phyloP scores from a whole-genome alignment of 2,888 invertebrate species.

The Campoplex capitator region DNA sequence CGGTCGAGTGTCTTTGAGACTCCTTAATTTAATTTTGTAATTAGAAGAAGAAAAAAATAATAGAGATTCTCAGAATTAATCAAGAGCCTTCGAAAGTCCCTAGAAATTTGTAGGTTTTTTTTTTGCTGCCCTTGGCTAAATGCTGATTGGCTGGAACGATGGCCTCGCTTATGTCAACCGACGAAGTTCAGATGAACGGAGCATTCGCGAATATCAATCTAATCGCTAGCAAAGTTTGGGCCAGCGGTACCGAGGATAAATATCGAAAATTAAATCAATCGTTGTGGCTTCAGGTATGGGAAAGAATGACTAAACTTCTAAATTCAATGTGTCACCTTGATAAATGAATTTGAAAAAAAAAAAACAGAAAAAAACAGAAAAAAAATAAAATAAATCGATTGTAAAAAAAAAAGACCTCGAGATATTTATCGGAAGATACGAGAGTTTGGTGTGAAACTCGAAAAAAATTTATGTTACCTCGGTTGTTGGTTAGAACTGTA shows the following conservation, averaged over 20 bases:
- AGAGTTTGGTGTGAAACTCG: slow-evolving; percentile 1
- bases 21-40: neutral
- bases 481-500: slow-evolving; percentile 71
- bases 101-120: neutral
- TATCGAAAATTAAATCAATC: slow-evolving; percentile 80
- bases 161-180: slow-evolving; percentile 78
- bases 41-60: neutral
- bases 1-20: neutral
- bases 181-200: slow-evolving; percentile 78
- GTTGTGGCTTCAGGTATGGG: slow-evolving; percentile 80
- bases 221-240: slow-evolving; percentile 81
- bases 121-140: slow-evolving; percentile 46
- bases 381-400: slow-evolving; percentile 3
- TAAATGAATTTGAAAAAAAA: too few relatives aligned
- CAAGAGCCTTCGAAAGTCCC: neutral
- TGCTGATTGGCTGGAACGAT: slow-evolving; percentile 79
- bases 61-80: neutral
- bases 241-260: slow-evolving; percentile 76
- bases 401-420: slow-evolving; percentile 13
- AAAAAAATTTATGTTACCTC: slow-evolving; percentile 37
- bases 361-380: neutral
- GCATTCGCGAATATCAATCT: slow-evolving; percentile 81
- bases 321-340: neutral
- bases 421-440: neutral
- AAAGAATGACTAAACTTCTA: neutral